Base-by-base conservation (phyloP, 2,888 invertebrate genomes). In the Tyria jacobaeae region DNA sequence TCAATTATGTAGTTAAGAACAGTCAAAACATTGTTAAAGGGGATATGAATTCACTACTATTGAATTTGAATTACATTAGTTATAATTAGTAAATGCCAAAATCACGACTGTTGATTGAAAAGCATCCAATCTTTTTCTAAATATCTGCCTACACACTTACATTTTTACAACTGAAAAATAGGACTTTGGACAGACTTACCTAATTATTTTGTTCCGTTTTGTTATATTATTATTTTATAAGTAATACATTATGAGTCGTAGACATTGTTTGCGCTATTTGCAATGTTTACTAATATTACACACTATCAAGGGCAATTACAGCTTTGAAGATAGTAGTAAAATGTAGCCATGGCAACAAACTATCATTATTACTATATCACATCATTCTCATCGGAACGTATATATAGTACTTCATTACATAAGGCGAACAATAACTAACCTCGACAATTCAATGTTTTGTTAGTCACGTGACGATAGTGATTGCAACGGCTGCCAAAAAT, bases 381-480 rank as follows among this genome's bases (percentile, higher is more conserved):
- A 9, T 17, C 56, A 66, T 31, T 37, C 53, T 61, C 64, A 56
- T 60, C 35, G 47, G 55, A 63, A 53, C 65, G n/a, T n/a, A n/a
- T n/a, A n/a, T n/a, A n/a, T n/a, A n/a, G n/a, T n/a, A 7, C 1
- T 9, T 17, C n/a, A 21, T 86, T 87, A 81, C 71, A 73, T 77
- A 84, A 86, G 53, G 68, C 66, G 77, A 54, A 27, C 39, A 41
- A 17, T 80, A 76, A 82, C 66, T 80, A 80, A 82, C 79, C 76
- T 79, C 77, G 70, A 52, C 67, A 71, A 68, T 64, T 69, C 62
- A 61, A 58, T 54, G 51, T 51, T 60, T 61, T 60, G 60, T 68
- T 77, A 69, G 82, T 85, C 86, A 88, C 85, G 83, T 73, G 87
- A 85, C 71, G 57, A 54, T 51, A 56, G 50, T 63, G 58, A 63